phyloP scores from a whole-genome alignment of 2,797 vertebrate species.

The Podarcis lilfordi region DNA sequence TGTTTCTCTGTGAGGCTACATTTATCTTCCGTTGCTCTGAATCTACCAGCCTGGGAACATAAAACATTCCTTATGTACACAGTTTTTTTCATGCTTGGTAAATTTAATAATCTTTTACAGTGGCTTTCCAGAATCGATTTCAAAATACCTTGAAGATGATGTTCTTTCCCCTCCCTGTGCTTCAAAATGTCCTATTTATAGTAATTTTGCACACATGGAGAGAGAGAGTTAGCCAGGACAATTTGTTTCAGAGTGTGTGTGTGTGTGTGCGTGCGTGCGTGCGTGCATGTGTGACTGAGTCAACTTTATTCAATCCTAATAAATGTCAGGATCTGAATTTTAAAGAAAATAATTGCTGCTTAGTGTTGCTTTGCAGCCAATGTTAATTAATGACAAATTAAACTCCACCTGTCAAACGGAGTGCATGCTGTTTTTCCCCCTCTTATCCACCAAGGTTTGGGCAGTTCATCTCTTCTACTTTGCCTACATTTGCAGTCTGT shows the following conservation, averaged over 20 bases:
- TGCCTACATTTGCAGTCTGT: constrained; percentile 96
- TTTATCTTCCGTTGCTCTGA: not conserved
- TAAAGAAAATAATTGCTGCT: not conserved
- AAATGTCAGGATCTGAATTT: not conserved
- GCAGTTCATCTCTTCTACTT: constrained; percentile 96
- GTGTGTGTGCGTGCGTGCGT: no score
- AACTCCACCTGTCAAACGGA: constrained; percentile 37
- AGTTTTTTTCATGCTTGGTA: not conserved
- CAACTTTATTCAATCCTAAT: not conserved
- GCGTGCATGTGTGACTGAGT: not conserved
- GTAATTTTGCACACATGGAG: not conserved
- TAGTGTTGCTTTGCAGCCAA: constrained; percentile 28
- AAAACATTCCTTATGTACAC: not conserved
- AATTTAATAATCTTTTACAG: not conserved
- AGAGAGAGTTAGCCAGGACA: not conserved
- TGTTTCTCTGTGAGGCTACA: not conserved
- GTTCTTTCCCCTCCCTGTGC: not conserved
- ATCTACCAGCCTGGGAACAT: not conserved
- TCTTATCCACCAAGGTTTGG: constrained; percentile 85
- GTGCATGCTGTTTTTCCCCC: constrained; percentile 32
- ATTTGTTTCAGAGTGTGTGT: not conserved
- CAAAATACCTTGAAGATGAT: not conserved
- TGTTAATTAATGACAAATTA: constrained; percentile 38
- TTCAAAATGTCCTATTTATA: not conserved
- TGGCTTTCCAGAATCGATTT: not conserved